phyloP scores from a whole-genome alignment of 2,888 invertebrate species.

The Cantharis rustica region DNA sequence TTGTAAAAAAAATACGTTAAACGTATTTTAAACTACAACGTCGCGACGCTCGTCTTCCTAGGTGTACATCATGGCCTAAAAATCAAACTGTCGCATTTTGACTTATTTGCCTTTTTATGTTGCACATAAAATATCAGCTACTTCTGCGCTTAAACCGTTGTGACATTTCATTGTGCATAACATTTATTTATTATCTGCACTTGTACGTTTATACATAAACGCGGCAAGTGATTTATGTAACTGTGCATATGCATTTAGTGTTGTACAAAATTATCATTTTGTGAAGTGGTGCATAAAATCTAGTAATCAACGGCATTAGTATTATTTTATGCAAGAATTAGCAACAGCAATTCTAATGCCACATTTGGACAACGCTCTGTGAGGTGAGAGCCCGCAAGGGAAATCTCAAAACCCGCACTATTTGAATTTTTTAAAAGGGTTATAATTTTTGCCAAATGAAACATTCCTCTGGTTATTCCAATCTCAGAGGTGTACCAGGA shows the following conservation, averaged over 20 bases:
- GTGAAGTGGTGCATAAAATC: slow-evolving; percentile 3
- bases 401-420: neutral
- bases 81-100: neutral
- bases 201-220: slow-evolving; percentile 13
- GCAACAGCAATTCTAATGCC: neutral
- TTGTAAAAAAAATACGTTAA: neutral
- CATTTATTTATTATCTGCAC: slow-evolving; percentile 12
- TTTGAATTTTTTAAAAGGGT: neutral
- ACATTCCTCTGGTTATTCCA: neutral
- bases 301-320: neutral
- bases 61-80: neutral
- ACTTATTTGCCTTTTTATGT: neutral
- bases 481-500: neutral
- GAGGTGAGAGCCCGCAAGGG: neutral
- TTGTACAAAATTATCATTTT: slow-evolving; percentile 4
- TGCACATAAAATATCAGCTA: neutral
- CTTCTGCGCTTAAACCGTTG: neutral
- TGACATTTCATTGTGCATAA: slow-evolving; percentile 23
- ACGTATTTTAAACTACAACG: too few relatives aligned
- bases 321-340: neutral
- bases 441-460: neutral
- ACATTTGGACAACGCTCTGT: neutral
- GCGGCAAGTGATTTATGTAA: slow-evolving; percentile 1
- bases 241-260: neutral
- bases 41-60: neutral